Conservation (phyloP, 2,797 vertebrate genomes). For the Salmo trutta region DNA sequence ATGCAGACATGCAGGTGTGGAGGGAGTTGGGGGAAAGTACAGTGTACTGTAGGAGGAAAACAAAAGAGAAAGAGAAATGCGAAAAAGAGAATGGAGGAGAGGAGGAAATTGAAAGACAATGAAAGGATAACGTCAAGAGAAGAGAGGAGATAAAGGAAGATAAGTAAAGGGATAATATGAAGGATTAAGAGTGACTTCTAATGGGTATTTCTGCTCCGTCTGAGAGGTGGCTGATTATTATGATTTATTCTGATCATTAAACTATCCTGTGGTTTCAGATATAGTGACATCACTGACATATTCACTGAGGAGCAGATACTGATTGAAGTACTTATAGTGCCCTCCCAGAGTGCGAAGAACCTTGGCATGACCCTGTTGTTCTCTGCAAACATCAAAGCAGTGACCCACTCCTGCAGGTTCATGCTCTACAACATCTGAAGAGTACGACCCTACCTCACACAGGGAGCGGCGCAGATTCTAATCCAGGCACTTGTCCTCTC, state of each 20-base stretch:
- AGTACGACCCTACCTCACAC: too few relatives aligned
- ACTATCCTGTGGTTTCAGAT: neutral
- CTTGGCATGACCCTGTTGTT: too few relatives aligned
- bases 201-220: conserved; percentile 29
- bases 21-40: conserved; percentile 14
- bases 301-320: neutral
- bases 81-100: neutral
- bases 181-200: conserved; percentile 55
- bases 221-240: neutral
- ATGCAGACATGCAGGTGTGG: conserved; percentile 46
- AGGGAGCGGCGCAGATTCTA: too few relatives aligned
- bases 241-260: neutral
- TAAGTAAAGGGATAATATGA: neutral
- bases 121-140: neutral
- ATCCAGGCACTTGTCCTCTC: too few relatives aligned
- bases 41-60: conserved; percentile 9
- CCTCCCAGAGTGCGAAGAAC: too few relatives aligned
- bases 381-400: too few relatives aligned
- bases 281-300: neutral
- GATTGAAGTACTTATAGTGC: neutral
- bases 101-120: neutral
- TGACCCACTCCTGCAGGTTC: too few relatives aligned
- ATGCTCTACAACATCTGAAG: too few relatives aligned
- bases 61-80: neutral
- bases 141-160: neutral